These are phyloP conservation scores for Venturia canescens DNA, from an alignment of 1,140 invertebrate species.

Conservation along the genomic window DNA sequence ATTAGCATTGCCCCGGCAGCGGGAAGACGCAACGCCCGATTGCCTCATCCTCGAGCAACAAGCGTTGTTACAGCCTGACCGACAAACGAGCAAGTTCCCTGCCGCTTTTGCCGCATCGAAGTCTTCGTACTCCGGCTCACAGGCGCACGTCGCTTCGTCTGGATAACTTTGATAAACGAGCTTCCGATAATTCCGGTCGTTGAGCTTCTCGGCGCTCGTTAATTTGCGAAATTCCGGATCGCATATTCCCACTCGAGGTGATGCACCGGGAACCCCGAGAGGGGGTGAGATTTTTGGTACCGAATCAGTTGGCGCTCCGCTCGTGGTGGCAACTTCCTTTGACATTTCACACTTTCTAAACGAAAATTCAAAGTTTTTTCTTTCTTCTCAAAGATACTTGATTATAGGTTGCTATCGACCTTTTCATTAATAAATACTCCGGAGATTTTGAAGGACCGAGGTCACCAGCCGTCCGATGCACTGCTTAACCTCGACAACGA, in stretches of 20 bases:
- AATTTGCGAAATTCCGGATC: conserved; percentile 61
- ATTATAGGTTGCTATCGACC: not conserved
- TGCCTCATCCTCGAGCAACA: conserved; percentile 58
- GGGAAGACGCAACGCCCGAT: not conserved
- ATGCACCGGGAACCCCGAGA: conserved; percentile 49
- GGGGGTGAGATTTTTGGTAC: conserved; percentile 1
- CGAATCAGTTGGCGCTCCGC: not conserved
- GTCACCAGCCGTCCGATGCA: not conserved
- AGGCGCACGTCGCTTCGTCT: conserved; percentile 64
- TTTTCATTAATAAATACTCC: not conserved
- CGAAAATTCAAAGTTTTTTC: not conserved
- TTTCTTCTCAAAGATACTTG: not conserved
- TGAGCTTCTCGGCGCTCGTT: conserved; percentile 67
- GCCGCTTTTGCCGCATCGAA: conserved; percentile 38
- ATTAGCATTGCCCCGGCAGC: conserved; percentile 45
- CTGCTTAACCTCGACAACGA: conserved; percentile 8
- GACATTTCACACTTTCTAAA: not conserved
- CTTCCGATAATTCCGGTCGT: conserved; percentile 62
- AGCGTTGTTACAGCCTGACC: conserved; percentile 55
- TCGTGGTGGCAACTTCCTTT: not conserved
- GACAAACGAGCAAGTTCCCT: conserved; percentile 54
- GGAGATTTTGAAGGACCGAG: not conserved
- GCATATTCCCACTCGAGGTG: conserved; percentile 55
- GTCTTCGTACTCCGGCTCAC: conserved; percentile 33
- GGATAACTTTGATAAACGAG: conserved; percentile 63